These are phyloP conservation scores for Sesia bembeciformis DNA, from an alignment of 2,888 invertebrate species.

Conservation along the genomic window DNA sequence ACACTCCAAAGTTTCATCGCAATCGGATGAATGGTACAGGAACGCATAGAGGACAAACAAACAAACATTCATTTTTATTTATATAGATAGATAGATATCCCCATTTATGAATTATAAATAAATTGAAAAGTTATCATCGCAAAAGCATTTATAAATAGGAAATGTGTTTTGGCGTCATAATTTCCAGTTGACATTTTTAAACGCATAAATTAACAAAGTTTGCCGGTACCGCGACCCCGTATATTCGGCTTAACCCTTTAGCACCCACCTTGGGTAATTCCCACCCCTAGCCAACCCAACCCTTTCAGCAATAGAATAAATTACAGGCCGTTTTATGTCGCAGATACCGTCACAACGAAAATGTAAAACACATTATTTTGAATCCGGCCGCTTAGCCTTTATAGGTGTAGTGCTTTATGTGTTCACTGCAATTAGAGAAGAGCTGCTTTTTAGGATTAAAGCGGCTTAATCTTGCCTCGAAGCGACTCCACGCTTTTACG, in stretches of 20 bases:
- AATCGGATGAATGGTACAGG: too few relatives aligned
- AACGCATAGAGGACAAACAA: too few relatives aligned
- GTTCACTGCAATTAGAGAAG: conserved; percentile 63
- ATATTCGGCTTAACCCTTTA: conserved; percentile 74
- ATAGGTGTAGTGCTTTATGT: conserved; percentile 67
- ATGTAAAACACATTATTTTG: conserved; percentile 72
- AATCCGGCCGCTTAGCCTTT: conserved; percentile 71
- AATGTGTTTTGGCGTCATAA: conserved; percentile 72
- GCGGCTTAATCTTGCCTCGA: conserved; percentile 32
- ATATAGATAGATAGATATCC: too few relatives aligned
- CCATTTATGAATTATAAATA: neutral
- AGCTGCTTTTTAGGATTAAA: conserved; percentile 63
- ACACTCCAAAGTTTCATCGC: too few relatives aligned
- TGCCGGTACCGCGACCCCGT: conserved; percentile 65
- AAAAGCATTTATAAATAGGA: conserved; percentile 57
- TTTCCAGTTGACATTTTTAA: conserved; percentile 74
- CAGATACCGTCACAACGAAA: conserved; percentile 68
- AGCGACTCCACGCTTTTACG: conserved; percentile 44
- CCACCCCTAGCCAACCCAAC: conserved; percentile 66
- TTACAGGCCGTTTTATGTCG: conserved; percentile 73
- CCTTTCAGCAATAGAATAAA: conserved; percentile 76
- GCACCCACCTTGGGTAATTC: conserved; percentile 75
- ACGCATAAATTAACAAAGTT: conserved; percentile 75
- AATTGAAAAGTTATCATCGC: conserved; percentile 16
- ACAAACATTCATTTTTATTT: too few relatives aligned